Evolutionary conservation across 2,113 vertebrate genomes (phyloP), one percentile per base, ranked within the genome.

Genomic region (Leucoraja erinaceus): DNA sequence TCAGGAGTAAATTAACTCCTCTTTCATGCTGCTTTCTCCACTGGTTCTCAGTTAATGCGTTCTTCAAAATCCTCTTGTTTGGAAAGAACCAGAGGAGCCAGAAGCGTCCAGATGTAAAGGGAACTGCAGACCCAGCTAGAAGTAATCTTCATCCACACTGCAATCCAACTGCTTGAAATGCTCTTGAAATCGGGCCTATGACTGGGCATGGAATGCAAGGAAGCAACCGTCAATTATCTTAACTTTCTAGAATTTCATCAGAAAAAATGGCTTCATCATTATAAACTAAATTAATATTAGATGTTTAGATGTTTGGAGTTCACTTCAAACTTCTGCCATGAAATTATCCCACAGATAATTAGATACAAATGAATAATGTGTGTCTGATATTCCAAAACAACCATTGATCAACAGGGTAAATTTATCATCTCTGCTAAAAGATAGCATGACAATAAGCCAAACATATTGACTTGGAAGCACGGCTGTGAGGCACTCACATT

Each of bases 91-190:
- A 93, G 59, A 22, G 93, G 93, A 70, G 93, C 93, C 77, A 93
- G 31, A 8, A 93, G 93, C 16, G 78, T 93, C 93, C 93, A 93
- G 63, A 93, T 93, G 93, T 81, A 93, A 78, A 93, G 76, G 63
- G 78, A 66, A 18, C 77, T 63, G 38, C 93, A 93, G 33, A 93
- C 66, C 93, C 93, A 93, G 18, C 20, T 81, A 38, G 77, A 79
- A 33, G 76, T 66, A 81, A 93, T 84, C 79, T 93, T 93, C 77
- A 93, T 83, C 93, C 93, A 93, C 10, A 84, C 93, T 14, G 78
- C 77, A 81, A 83, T 81, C 93, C 93, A 93, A 84, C 61, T 93
- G 93, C 93, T 83, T n/a, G 93, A 81, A 47, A 93, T 70, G 16
- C 31, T 54, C 63, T 38, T 66, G 33, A 81, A 93, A 81, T 93